A percentile compares a stretch with the other conserved stretches of the same genome.
These are phyloP conservation scores for Enteromius viviparus DNA, from an alignment of 2,797 vertebrate species.

Conservation along the genomic window DNA sequence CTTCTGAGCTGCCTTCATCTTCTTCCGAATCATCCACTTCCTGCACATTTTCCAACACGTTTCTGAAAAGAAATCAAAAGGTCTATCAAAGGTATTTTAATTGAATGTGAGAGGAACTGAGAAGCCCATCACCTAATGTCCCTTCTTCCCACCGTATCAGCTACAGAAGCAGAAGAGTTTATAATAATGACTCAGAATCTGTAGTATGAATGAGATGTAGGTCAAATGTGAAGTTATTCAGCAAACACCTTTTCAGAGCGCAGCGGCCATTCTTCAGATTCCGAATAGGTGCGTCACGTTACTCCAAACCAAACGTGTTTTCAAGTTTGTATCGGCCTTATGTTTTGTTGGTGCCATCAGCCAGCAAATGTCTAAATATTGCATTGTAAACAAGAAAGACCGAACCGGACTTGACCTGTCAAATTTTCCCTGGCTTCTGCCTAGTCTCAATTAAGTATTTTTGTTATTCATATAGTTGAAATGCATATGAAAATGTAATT, in stretches of 20 bases:
- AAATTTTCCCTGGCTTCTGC: neutral
- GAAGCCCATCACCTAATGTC: constrained; percentile 3
- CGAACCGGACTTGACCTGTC: neutral
- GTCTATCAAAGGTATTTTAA: neutral
- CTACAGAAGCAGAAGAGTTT: neutral
- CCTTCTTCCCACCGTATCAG: neutral
- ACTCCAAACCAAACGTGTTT: constrained; percentile 20
- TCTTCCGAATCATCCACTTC: constrained; percentile 80
- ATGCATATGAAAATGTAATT: no score
- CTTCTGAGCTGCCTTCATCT: constrained; percentile 83
- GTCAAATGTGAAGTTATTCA: neutral
- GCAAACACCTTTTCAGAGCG: constrained; percentile 29
- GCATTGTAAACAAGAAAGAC: neutral
- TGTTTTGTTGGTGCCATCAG: neutral
- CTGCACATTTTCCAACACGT: constrained; percentile 57
- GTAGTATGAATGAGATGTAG: neutral
- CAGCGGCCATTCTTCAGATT: constrained; percentile 30
- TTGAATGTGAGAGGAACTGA: neutral
- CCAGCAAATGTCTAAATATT: neutral
- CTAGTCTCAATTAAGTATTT: neutral
- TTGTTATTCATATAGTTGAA: neutral
- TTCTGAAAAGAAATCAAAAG: constrained; percentile 35
- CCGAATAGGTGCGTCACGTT: constrained; percentile 51
- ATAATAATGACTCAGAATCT: neutral
- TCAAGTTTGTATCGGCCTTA: neutral